Conservation (phyloP, 2,113 vertebrate species). For the Mungos mungo region DNA sequence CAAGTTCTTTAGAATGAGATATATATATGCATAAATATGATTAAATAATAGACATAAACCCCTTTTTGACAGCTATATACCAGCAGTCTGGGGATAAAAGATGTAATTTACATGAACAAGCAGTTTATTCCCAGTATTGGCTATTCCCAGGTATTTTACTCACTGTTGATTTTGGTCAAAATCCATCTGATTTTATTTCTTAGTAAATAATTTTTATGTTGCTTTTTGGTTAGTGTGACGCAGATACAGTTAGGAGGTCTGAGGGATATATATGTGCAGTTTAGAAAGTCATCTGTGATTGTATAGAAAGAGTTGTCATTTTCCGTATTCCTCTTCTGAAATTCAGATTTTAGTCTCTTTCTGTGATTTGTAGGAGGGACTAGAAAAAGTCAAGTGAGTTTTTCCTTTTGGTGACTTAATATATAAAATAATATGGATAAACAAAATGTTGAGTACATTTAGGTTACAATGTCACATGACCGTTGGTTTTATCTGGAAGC, state of each 20-base stretch:
- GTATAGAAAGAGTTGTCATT: not conserved
- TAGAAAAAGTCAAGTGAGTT: not conserved
- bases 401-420: not conserved
- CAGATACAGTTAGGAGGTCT: not conserved
- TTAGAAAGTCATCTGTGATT: not conserved
- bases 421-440: not conserved
- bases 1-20: not conserved
- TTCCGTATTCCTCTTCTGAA: not conserved
- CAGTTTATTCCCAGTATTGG: not conserved
- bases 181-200: not conserved
- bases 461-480: not conserved
- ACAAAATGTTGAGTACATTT: not conserved
- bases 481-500: not conserved
- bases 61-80: not conserved
- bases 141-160: not conserved
- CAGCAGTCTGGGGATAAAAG: not conserved
- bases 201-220: conserved; percentile 16
- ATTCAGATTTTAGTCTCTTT: conserved; percentile 30
- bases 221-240: not conserved
- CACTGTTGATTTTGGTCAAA: conserved; percentile 44
- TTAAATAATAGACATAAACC: not conserved
- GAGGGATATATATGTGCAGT: not conserved
- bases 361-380: not conserved
- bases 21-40: not conserved
- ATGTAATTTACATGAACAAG: not conserved